phyloP scores from a whole-genome alignment of 2,797 vertebrate species.

The Notolabrus celidotus region DNA sequence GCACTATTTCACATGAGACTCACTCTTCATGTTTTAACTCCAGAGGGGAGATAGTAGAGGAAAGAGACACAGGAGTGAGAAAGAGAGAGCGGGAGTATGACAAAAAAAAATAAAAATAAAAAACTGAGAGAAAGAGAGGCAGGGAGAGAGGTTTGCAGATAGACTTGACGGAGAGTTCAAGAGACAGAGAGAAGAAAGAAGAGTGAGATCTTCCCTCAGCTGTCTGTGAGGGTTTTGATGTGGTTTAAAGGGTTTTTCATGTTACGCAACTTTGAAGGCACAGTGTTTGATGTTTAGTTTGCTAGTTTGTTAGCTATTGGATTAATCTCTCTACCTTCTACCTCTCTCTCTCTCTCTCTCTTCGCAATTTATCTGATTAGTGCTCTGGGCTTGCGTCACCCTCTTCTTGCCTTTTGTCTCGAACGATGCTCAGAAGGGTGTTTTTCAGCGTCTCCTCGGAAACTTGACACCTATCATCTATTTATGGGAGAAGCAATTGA shows the following conservation, averaged over 20 bases:
- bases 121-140: too few relatives aligned
- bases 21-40: constrained; percentile 67
- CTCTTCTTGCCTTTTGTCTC: constrained; percentile 68
- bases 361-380: constrained; percentile 76
- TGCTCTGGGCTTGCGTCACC: constrained; percentile 57
- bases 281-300: constrained; percentile 79
- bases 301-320: constrained; percentile 80
- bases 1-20: constrained; percentile 76
- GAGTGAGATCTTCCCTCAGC: constrained; percentile 75
- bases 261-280: constrained; percentile 84
- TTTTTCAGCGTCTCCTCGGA: constrained; percentile 71
- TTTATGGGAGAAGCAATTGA: constrained; percentile 75
- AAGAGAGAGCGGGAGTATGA: constrained; percentile 24
- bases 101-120: neutral
- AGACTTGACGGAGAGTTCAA: constrained; percentile 70
- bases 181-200: constrained; percentile 68
- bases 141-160: constrained; percentile 45
- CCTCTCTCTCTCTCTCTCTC: constrained; percentile 49
- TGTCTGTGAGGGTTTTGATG: constrained; percentile 78
- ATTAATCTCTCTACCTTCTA: constrained; percentile 72
- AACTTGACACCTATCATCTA: constrained; percentile 77
- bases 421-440: constrained; percentile 61
- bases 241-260: constrained; percentile 80
- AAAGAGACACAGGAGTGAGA: constrained; percentile 29
- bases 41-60: constrained; percentile 50